Percentiles rank a stretch among this genome's conserved stretches.
Evolutionary conservation across 2,113 vertebrate genomes (phyloP).

Genomic region (Myiopsitta monachus): DNA sequence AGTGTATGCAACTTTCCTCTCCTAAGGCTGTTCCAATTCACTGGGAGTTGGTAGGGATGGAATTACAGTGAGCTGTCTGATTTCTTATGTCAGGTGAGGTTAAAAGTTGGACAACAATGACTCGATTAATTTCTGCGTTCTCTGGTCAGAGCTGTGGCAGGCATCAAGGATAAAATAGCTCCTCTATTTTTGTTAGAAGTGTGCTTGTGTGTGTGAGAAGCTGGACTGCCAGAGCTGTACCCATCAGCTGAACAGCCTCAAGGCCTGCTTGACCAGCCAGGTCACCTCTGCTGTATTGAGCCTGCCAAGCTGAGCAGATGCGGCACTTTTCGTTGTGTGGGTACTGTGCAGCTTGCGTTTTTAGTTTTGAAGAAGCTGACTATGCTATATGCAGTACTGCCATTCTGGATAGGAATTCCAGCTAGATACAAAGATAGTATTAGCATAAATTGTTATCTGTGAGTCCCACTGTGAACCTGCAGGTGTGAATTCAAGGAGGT

Average conservation of each 20-base stretch:
- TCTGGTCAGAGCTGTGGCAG: not conserved
- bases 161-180: not conserved
- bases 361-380: not conserved
- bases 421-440: not conserved
- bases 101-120: not conserved
- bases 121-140: not conserved
- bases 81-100: not conserved
- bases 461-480: not conserved
- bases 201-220: not conserved
- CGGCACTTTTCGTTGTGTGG: not conserved
- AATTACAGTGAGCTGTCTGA: not conserved
- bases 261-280: not conserved
- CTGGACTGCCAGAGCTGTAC: not conserved
- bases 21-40: not conserved
- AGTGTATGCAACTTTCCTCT: not conserved
- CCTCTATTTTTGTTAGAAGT: not conserved
- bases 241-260: not conserved
- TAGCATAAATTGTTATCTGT: not conserved
- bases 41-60: not conserved
- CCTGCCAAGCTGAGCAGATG: not conserved
- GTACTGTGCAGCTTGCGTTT: not conserved
- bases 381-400: not conserved
- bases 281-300: not conserved
- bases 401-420: not conserved
- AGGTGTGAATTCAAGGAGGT: not conserved